phyloP scores from a whole-genome alignment of 2,797 vertebrate species.

The Uromys caudimaculatus region DNA sequence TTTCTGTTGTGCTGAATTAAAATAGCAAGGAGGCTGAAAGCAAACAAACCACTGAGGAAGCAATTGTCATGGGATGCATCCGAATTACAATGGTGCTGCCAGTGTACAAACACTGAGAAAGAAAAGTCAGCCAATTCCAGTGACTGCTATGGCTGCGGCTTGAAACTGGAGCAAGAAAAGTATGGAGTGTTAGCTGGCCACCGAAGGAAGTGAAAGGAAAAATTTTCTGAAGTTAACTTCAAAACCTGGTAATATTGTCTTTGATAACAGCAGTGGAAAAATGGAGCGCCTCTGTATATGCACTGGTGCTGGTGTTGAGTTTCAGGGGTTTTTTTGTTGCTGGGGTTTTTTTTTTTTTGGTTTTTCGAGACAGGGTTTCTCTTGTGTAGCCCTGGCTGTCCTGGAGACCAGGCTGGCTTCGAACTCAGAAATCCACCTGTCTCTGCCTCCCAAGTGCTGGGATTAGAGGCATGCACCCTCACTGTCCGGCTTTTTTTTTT shows the following conservation, averaged over 20 bases:
- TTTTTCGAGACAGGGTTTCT: too few species aligned
- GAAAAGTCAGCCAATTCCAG: slow-evolving; percentile 43
- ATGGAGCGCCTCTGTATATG: background rate
- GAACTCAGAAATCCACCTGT: too few species aligned
- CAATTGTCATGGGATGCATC: background rate
- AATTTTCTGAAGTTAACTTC: slow-evolving; percentile 26
- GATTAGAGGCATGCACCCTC: too few species aligned
- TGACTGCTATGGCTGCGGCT: background rate
- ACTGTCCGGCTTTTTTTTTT: too few species aligned
- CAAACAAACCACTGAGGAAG: slow-evolving; percentile 8
- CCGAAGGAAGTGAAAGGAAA: slow-evolving; percentile 19
- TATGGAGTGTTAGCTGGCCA: background rate
- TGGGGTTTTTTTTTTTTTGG: too few species aligned
- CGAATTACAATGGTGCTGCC: slow-evolving; percentile 47
- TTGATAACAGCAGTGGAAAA: slow-evolving; percentile 35
- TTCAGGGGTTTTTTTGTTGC: too few species aligned
- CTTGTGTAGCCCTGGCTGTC: too few species aligned
- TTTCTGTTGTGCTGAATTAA: slow-evolving; percentile 17
- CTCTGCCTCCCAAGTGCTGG: too few species aligned
- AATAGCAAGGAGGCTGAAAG: background rate
- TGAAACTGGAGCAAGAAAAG: background rate
- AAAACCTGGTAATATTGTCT: slow-evolving; percentile 35
- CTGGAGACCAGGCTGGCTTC: too few species aligned
- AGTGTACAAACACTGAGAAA: slow-evolving; percentile 39
- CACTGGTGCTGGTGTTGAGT: background rate